A percentile compares a stretch with the other conserved stretches of the same genome.
Conservation (phyloP, 2,113 vertebrate species). For the Coracopsis vasa region DNA sequence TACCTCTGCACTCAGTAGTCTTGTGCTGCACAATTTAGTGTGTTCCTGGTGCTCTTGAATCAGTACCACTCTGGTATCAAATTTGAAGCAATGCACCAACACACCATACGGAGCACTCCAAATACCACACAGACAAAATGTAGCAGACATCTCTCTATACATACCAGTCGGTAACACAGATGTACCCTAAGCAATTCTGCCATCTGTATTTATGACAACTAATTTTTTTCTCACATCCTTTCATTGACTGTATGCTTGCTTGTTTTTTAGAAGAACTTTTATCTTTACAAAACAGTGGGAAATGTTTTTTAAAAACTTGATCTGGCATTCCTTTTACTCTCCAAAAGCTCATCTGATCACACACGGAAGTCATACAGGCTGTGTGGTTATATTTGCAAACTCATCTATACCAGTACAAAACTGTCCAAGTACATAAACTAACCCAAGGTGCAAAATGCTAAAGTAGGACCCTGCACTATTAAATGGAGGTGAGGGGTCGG, state of each 20-base stretch:
- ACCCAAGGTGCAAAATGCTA: neutral
- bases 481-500: neutral
- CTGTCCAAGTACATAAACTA: neutral
- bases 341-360: neutral
- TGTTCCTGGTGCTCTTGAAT: neutral
- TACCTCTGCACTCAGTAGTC: neutral
- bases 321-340: neutral
- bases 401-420: neutral
- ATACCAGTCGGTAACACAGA: neutral
- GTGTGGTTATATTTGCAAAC: neutral
- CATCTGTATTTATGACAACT: neutral
- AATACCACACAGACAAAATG: neutral
- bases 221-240: neutral
- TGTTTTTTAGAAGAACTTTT: neutral
- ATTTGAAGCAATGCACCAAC: neutral
- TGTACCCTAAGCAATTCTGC: neutral
- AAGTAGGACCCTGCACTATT: neutral
- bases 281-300: neutral
- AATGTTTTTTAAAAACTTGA: neutral
- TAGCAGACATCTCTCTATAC: neutral
- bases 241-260: neutral
- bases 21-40: neutral
- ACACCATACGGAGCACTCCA: neutral
- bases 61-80: neutral
- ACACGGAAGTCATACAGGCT: neutral